Evolutionary conservation across 2,888 invertebrate species (phyloP).

Genomic region (Abrostola tripartita): DNA sequence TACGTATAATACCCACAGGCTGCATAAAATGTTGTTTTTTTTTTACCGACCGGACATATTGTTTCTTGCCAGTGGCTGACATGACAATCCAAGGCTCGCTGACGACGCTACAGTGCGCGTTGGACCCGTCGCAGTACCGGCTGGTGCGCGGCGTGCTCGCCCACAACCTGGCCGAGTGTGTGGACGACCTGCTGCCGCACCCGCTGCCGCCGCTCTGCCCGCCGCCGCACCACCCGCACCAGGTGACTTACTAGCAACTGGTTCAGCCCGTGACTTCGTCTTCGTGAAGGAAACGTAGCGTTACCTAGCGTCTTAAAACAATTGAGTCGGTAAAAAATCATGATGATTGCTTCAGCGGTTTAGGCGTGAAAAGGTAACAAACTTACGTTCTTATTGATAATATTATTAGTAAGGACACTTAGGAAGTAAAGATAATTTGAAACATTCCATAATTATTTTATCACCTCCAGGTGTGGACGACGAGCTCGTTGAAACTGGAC

Average conservation of each 20-base stretch:
- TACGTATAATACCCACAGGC: conserved; percentile 30
- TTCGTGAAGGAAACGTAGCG: too few relatives aligned
- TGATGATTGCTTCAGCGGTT: too few relatives aligned
- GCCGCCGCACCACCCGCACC: conserved; percentile 22
- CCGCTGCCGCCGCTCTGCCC: conserved; percentile 19
- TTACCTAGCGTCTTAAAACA: too few relatives aligned
- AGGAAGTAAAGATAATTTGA: too few relatives aligned
- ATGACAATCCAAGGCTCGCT: conserved; percentile 95
- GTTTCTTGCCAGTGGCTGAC: conserved; percentile 90
- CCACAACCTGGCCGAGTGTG: conserved; percentile 96
- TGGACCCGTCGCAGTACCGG: conserved; percentile 95
- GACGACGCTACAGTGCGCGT: conserved; percentile 93
- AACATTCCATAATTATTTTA: not conserved
- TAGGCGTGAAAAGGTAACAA: too few relatives aligned
- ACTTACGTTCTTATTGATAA: too few relatives aligned
- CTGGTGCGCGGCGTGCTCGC: conserved; percentile 95
- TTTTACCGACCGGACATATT: too few relatives aligned
- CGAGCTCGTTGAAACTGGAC: conserved; percentile 94
- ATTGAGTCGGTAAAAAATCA: too few relatives aligned
- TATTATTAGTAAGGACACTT: too few relatives aligned
- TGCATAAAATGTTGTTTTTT: not conserved
- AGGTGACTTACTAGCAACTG: not conserved
- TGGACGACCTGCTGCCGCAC: conserved; percentile 65
- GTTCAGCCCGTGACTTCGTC: too few relatives aligned
- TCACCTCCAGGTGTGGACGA: conserved; percentile 90